Conservation (phyloP, 2,888 invertebrate genomes). For the Campopleginae sp. region DNA sequence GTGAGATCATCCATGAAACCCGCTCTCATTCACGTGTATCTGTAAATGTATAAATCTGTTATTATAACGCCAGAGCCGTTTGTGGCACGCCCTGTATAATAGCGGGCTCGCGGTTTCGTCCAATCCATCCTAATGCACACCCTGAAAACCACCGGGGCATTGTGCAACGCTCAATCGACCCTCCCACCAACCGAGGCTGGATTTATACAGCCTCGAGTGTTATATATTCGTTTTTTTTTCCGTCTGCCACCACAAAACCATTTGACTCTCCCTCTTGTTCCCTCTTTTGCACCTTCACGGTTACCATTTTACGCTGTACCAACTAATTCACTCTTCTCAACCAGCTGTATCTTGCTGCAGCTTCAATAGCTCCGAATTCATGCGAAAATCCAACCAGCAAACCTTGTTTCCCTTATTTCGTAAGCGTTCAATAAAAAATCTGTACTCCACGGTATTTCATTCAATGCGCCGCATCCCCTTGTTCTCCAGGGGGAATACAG, state of each 20-base stretch:
- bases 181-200: constrained; percentile 39
- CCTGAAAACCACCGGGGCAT: constrained; percentile 56
- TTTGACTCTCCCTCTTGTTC: constrained; percentile 47
- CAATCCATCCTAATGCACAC: constrained; percentile 56
- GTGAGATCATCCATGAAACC: background rate
- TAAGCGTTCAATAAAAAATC: constrained; percentile 40
- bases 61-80: constrained; percentile 65
- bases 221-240: constrained; percentile 31
- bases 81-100: constrained; percentile 42
- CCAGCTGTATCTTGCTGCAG: constrained; percentile 33
- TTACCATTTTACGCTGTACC: background rate
- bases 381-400: constrained; percentile 42
- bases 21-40: constrained; percentile 10
- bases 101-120: constrained; percentile 50
- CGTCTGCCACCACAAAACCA: constrained; percentile 60
- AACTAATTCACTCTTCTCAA: constrained; percentile 49
- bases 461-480: constrained; percentile 45
- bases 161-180: constrained; percentile 59
- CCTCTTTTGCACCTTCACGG: constrained; percentile 37
- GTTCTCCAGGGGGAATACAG: background rate
- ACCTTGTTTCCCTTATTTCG: constrained; percentile 34
- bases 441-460: constrained; percentile 42
- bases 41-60: constrained; percentile 49
- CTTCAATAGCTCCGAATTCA: constrained; percentile 33
- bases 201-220: constrained; percentile 56